Conservation (phyloP, 1,140 invertebrate genomes). For the Sweltsa coloradensis region DNA sequence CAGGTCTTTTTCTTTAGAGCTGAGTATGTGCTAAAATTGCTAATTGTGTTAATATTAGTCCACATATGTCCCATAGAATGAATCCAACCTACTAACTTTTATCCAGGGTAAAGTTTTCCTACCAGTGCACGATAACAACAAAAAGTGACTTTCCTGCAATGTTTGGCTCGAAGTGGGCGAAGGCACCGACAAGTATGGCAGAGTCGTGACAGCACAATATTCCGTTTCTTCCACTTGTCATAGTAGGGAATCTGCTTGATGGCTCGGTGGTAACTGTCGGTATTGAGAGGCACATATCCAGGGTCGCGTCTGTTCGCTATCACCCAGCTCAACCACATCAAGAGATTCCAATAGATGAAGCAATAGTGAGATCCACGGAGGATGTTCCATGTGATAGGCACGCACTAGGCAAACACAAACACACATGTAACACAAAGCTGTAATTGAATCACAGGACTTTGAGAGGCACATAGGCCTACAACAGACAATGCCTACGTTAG, state of each 20-base stretch:
- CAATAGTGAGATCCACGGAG: constrained; percentile 72
- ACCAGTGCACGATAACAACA: no score
- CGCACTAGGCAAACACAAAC: constrained; percentile 42
- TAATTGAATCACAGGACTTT: no score
- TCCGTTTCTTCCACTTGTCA: constrained; percentile 78
- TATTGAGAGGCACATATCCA: constrained; percentile 77
- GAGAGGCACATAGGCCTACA: no score
- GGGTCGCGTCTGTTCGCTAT: constrained; percentile 78
- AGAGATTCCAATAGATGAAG: constrained; percentile 77
- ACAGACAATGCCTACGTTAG: no score
- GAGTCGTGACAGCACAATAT: constrained; percentile 69
- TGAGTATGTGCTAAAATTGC: no score
- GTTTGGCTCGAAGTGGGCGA: constrained; percentile 74
- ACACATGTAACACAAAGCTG: background rate
- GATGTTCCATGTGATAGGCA: constrained; percentile 83
- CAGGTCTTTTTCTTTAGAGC: no score
- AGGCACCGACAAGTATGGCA: constrained; percentile 86
- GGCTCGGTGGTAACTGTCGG: constrained; percentile 76
- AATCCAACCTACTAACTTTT: no score
- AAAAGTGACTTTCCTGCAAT: no score
- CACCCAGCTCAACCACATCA: constrained; percentile 90
- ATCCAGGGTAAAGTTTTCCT: no score
- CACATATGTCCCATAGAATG: no score
- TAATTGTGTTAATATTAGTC: no score
- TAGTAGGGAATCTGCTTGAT: constrained; percentile 83